Evolutionary conservation across 2,888 invertebrate species (phyloP).

Genomic region (Machimus rusticus): DNA sequence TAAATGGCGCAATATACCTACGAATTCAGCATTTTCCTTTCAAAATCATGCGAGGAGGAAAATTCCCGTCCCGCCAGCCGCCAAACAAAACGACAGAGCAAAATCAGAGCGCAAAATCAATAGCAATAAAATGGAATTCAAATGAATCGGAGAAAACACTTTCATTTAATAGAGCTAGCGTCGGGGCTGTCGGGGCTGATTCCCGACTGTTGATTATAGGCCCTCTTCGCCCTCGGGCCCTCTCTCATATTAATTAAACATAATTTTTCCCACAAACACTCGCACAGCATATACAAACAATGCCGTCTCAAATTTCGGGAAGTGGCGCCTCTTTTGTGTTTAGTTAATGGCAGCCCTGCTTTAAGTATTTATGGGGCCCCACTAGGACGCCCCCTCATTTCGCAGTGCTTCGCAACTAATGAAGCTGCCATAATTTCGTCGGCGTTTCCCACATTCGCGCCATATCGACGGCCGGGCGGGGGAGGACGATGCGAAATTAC

Average conservation of each 20-base stretch:
- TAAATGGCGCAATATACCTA: neutral
- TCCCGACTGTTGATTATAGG: neutral
- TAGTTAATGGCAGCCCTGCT: neutral
- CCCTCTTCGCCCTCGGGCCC: neutral
- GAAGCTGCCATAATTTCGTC: slow-evolving; percentile 5
- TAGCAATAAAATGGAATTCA: slow-evolving; percentile 7
- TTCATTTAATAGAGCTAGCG: neutral
- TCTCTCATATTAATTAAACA: slow-evolving; percentile 7
- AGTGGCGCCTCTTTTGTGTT: slow-evolving; percentile 10
- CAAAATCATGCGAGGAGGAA: neutral
- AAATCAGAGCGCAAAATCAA: neutral
- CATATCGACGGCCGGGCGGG: neutral
- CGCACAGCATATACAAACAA: neutral
- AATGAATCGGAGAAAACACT: neutral
- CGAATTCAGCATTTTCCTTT: neutral
- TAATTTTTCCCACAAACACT: neutral
- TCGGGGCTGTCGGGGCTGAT: neutral
- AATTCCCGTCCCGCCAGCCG: neutral
- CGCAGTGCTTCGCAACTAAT: neutral
- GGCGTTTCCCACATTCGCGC: neutral
- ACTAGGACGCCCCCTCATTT: neutral
- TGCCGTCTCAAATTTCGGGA: neutral
- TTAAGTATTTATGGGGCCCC: neutral
- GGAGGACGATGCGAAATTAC: neutral
- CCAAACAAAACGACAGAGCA: neutral